phyloP scores from a whole-genome alignment of 2,888 invertebrate species.

The Dynastes hyllus region DNA sequence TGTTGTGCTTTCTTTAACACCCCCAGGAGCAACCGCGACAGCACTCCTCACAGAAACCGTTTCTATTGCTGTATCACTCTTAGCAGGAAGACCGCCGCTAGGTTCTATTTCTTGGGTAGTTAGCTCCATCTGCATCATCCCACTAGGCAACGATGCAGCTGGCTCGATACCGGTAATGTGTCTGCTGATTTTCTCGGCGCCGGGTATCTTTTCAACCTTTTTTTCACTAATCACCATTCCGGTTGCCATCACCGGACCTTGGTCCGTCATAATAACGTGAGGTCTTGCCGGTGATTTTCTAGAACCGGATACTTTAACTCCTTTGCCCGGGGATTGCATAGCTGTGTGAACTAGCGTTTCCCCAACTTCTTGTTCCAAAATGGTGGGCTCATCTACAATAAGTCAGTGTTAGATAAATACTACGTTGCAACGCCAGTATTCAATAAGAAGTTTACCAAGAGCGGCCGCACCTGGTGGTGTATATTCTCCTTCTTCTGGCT shows the following conservation, averaged over 20 bases:
- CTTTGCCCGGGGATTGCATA: conserved; percentile 33
- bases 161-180: conserved; percentile 52
- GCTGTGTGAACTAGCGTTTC: conserved; percentile 39
- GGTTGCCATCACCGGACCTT: conserved; percentile 61
- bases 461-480: background rate
- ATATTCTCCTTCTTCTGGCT: conserved; percentile 29
- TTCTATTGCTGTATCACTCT: conserved; percentile 50
- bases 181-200: conserved; percentile 56
- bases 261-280: conserved; percentile 58
- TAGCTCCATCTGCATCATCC: conserved; percentile 59
- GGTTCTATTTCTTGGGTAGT: conserved; percentile 62
- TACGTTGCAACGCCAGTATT: background rate
- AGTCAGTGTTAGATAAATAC: background rate
- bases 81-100: conserved; percentile 20
- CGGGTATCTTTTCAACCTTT: conserved; percentile 62
- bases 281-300: conserved; percentile 41
- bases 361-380: conserved; percentile 43
- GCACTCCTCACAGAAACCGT: conserved; percentile 55
- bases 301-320: conserved; percentile 37
- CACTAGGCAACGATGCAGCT: conserved; percentile 51
- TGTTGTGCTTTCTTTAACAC: conserved; percentile 52
- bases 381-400: conserved; percentile 17
- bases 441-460: background rate
- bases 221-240: conserved; percentile 63
- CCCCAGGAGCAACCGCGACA: conserved; percentile 53